Evolutionary conservation across 2,888 invertebrate species (phyloP), one percentile per base, ranked within the genome.

Genomic region (Tridacna crocea): DNA sequence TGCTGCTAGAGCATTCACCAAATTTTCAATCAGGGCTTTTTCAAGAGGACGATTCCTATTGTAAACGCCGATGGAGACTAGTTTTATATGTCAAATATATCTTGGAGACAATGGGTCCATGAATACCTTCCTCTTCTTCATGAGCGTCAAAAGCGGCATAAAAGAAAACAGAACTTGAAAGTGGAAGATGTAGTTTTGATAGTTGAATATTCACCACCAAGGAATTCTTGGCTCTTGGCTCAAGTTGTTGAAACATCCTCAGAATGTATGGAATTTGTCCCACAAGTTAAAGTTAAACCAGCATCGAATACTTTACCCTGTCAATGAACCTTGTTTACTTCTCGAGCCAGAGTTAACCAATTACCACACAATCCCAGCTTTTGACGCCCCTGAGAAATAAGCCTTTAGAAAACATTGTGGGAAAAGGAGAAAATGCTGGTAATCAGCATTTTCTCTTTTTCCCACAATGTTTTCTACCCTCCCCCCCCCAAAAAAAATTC

Each of bases 31-130:
- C 84, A 22, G 78, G 80, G 65, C 17, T 75, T 81, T n/a, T 81
- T 47, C 19, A 17, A 0, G 68, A 78, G 60, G 24, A 65, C 0
- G 80, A 84, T 60, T 72, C 58, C 58, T 84, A 84, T 46, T 17
- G n/a, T 17, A 74, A 55, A 48, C 76, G 83, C 2, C 65, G 82
- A 24, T 84, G 84, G 80, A 26, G 84, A 13, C 78, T 81, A 26
- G 66, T 84, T 26, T 80, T 84, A 79, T 61, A 58, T 84, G 55
- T 66, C 81, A 1, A 65, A 81, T 36, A 19, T 82, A 55, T 84
- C 81, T 60, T 84, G 84, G 81, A 63, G 66, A 68, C 72, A 81
- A 27, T 84, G 81, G 84, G 47, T 79, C 10, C 66, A 65, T 3
- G 81, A 83, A 46, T 83, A 83, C 27, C 60, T 83, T 6, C 72